A percentile compares a stretch with the other conserved stretches of the same genome.
Evolutionary conservation across 2,113 vertebrate species (phyloP).

Genomic region (Coreoperca whiteheadi): DNA sequence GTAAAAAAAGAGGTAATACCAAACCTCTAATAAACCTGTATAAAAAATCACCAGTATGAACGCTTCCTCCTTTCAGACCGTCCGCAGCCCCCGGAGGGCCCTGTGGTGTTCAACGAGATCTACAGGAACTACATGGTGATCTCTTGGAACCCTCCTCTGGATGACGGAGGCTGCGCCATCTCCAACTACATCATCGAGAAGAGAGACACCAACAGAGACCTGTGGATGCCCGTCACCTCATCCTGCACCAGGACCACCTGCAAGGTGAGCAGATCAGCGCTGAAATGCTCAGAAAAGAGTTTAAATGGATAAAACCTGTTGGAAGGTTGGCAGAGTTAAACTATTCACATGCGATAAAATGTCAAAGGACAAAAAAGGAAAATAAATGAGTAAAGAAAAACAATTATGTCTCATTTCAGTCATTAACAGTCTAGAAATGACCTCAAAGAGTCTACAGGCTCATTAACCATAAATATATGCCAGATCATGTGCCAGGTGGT

Average conservation of each 20-base stretch:
- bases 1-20: no score
- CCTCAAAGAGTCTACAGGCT: not conserved
- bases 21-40: no score
- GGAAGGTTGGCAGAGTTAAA: not conserved
- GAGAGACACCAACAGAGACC: slow-evolving; percentile 93
- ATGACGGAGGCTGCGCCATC: slow-evolving; percentile 95
- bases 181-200: slow-evolving; percentile 99
- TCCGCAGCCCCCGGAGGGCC: slow-evolving; percentile 94
- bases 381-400: no score
- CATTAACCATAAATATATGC: not conserved
- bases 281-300: not conserved
- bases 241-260: slow-evolving; percentile 93
- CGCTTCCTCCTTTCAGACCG: slow-evolving; percentile 85
- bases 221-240: slow-evolving; percentile 97
- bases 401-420: no score
- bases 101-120: slow-evolving; percentile 94
- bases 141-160: slow-evolving; percentile 97
- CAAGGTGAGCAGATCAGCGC: slow-evolving; percentile 75
- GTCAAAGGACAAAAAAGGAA: no score
- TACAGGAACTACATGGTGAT: slow-evolving; percentile 95
- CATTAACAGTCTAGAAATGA: no score
- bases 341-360: not conserved
- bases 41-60: not conserved
- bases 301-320: not conserved
- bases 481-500: not conserved